Evolutionary conservation across 2,888 invertebrate genomes (phyloP).

Genomic region (Mycalesis mineus): DNA sequence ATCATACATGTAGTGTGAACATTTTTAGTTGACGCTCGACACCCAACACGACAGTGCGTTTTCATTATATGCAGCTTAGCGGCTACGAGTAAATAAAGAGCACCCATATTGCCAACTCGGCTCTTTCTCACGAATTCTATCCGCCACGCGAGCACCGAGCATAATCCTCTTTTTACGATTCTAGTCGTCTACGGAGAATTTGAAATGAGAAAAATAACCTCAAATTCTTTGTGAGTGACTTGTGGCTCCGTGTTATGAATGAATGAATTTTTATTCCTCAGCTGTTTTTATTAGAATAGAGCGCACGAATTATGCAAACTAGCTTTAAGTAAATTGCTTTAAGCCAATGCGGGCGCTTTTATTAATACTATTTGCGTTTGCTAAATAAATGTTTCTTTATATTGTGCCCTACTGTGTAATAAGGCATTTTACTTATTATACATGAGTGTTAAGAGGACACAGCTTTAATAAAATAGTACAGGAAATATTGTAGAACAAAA

Average conservation of each 20-base stretch:
- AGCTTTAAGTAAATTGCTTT: constrained; percentile 29
- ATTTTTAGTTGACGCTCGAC: constrained; percentile 64
- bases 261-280: constrained; percentile 45
- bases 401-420: neutral
- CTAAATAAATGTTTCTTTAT: constrained; percentile 5
- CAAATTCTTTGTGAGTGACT: constrained; percentile 61
- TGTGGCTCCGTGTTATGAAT: constrained; percentile 57
- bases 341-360: constrained; percentile 20
- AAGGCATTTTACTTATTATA: neutral
- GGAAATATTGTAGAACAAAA: too few relatives aligned
- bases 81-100: constrained; percentile 69
- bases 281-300: constrained; percentile 30
- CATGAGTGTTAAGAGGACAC: neutral
- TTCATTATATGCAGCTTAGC: constrained; percentile 79
- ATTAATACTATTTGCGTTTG: constrained; percentile 20
- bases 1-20: constrained; percentile 20
- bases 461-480: too few relatives aligned
- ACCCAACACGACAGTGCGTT: constrained; percentile 74
- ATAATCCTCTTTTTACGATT: constrained; percentile 78
- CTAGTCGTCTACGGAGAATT: constrained; percentile 69
- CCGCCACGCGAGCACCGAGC: constrained; percentile 59
- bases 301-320: constrained; percentile 27
- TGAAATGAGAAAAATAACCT: constrained; percentile 74
- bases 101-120: constrained; percentile 71
- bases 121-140: constrained; percentile 71